phyloP scores from a whole-genome alignment of 2,113 vertebrate species.

The Trogon surrucura region DNA sequence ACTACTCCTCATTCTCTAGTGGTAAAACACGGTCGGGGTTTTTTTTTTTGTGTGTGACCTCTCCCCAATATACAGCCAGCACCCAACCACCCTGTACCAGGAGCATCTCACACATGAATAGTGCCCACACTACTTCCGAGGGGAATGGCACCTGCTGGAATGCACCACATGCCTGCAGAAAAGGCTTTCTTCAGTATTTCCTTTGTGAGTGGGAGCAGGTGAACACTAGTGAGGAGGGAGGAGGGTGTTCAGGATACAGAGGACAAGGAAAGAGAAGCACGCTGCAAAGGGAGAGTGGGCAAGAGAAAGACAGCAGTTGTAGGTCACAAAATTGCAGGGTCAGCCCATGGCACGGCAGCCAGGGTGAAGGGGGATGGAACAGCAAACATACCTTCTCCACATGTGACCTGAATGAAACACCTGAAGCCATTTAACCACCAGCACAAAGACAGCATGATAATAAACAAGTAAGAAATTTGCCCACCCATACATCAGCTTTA shows the following conservation, averaged over 20 bases:
- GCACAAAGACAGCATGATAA: background rate
- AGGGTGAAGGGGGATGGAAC: background rate
- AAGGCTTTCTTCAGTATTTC: background rate
- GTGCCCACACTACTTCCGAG: background rate
- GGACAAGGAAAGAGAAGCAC: background rate
- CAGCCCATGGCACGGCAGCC: background rate
- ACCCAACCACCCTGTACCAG: background rate
- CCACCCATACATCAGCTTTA: background rate
- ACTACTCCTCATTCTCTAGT: background rate
- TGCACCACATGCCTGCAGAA: background rate
- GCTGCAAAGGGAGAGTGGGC: background rate
- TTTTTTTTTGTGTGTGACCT: accelerated
- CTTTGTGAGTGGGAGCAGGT: background rate
- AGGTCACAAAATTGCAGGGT: background rate
- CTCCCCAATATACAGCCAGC: background rate
- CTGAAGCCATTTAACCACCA: background rate
- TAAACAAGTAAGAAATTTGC: background rate
- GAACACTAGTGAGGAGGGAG: background rate
- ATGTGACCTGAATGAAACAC: background rate
- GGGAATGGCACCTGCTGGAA: background rate
- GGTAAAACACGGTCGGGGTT: accelerated
- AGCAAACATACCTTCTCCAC: background rate
- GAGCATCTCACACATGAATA: background rate
- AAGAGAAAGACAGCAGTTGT: background rate
- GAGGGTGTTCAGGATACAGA: background rate